Conservation (phyloP, 2,888 invertebrate genomes). For the Phorcus lineatus region DNA sequence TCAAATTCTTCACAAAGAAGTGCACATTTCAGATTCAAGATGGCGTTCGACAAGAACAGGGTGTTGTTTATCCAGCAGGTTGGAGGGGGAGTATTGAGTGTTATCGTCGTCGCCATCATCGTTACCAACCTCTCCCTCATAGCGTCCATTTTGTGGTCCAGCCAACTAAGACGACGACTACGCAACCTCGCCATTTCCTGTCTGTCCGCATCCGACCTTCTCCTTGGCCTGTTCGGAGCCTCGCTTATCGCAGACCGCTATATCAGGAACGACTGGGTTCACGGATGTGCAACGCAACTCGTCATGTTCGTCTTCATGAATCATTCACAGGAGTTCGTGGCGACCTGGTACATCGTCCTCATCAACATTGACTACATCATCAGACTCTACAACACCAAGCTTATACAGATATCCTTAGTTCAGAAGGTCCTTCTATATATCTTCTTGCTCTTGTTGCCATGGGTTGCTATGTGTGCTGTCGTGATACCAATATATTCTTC, state of each 20-base stretch:
- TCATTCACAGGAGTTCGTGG: not conserved
- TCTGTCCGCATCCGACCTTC: not conserved
- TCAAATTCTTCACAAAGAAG: too few species aligned
- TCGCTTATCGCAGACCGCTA: not conserved
- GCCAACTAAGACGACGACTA: not conserved
- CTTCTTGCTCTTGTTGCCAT: not conserved
- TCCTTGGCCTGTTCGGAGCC: not conserved
- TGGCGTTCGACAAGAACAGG: not conserved
- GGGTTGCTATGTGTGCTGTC: not conserved
- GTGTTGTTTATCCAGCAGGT: not conserved
- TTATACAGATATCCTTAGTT: not conserved
- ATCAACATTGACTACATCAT: conserved; percentile 7
- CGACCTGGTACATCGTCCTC: not conserved
- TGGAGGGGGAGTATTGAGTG: not conserved
- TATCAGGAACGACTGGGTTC: not conserved
- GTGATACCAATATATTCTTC: not conserved
- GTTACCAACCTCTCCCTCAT: not conserved
- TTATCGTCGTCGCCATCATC: not conserved
- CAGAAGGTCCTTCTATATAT: not conserved
- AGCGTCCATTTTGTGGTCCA: not conserved
- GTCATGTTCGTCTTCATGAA: conserved; percentile 11
- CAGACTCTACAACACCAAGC: not conserved
- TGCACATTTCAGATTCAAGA: not conserved
- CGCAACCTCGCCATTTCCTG: not conserved
- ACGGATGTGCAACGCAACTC: not conserved